Evolutionary conservation across 2,797 vertebrate species (phyloP).

Genomic region (Rhinella marina): DNA sequence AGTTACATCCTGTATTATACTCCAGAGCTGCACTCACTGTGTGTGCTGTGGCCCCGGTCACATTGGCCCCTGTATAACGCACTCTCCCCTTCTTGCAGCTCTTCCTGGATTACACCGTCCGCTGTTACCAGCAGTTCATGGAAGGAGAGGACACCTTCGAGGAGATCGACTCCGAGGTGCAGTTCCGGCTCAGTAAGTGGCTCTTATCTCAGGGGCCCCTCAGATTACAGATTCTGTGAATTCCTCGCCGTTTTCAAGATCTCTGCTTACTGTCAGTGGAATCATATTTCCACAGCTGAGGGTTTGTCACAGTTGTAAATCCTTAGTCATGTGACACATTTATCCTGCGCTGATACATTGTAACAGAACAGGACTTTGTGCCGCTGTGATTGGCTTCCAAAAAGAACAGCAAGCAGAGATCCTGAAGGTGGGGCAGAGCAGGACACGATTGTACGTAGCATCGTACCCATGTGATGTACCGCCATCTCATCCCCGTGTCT

Average conservation of each 20-base stretch:
- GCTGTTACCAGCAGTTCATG: slow-evolving; percentile 91
- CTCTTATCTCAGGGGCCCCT: neutral
- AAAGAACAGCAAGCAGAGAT: neutral
- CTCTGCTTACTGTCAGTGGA: neutral
- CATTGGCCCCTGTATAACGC: too few relatives aligned
- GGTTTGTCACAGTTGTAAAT: neutral
- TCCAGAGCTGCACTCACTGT: too few relatives aligned
- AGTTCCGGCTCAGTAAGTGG: slow-evolving; percentile 85
- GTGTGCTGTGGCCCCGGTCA: slow-evolving; percentile 3
- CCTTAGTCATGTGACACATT: neutral
- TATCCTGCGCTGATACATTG: too few relatives aligned
- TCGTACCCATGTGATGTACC: too few relatives aligned
- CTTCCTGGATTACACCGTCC: slow-evolving; percentile 83
- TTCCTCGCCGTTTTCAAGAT: neutral
- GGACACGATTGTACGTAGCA: too few relatives aligned
- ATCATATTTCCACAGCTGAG: neutral
- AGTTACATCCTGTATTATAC: too few relatives aligned
- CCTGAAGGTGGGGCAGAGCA: neutral
- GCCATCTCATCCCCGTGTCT: neutral
- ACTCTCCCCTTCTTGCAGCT: slow-evolving; percentile 72
- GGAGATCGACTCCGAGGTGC: slow-evolving; percentile 79
- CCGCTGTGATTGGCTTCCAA: neutral
- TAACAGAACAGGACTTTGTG: too few relatives aligned
- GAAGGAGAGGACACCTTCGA: slow-evolving; percentile 88
- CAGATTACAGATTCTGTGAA: neutral